A percentile compares a stretch with the other conserved stretches of the same genome.
These are phyloP conservation scores for Pollenia angustigena DNA, from an alignment of 2,888 invertebrate species.

Conservation along the genomic window DNA sequence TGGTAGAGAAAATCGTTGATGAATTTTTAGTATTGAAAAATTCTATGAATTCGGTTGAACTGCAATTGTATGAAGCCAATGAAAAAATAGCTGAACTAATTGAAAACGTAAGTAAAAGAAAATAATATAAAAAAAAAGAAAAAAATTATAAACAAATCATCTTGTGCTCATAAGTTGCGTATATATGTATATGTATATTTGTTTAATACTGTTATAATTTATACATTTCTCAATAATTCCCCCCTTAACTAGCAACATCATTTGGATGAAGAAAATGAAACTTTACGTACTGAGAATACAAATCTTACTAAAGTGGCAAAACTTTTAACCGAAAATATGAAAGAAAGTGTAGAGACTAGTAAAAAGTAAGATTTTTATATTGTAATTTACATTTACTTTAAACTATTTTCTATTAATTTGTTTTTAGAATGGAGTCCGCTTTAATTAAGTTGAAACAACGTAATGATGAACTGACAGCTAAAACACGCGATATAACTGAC, in stretches of 20 bases:
- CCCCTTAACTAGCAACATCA: slow-evolving; percentile 81
- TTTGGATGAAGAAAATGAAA: slow-evolving; percentile 83
- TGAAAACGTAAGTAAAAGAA: slow-evolving; percentile 80
- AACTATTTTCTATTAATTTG: background rate
- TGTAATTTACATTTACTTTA: slow-evolving; percentile 1
- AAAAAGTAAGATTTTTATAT: slow-evolving; percentile 79
- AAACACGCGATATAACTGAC: slow-evolving; percentile 80
- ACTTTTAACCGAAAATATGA: slow-evolving; percentile 83
- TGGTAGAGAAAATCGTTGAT: slow-evolving; percentile 82
- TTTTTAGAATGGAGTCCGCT: slow-evolving; percentile 82
- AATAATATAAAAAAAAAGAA: background rate
- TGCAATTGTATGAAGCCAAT: slow-evolving; percentile 84
- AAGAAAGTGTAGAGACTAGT: slow-evolving; percentile 84
- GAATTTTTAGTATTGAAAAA: slow-evolving; percentile 82
- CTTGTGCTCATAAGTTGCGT: background rate
- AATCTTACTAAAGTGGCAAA: slow-evolving; percentile 83
- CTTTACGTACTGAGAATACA: slow-evolving; percentile 82
- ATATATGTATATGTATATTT: slow-evolving; percentile 9
- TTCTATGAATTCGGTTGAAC: slow-evolving; percentile 80
- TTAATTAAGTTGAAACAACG: slow-evolving; percentile 83
- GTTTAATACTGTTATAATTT: slow-evolving; percentile 15
- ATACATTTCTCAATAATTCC: background rate
- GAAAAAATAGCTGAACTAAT: slow-evolving; percentile 84
- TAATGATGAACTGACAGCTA: slow-evolving; percentile 82
- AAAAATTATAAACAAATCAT: background rate